Conservation (phyloP, 2,113 vertebrate genomes). For the Megaleporinus macrocephalus region DNA sequence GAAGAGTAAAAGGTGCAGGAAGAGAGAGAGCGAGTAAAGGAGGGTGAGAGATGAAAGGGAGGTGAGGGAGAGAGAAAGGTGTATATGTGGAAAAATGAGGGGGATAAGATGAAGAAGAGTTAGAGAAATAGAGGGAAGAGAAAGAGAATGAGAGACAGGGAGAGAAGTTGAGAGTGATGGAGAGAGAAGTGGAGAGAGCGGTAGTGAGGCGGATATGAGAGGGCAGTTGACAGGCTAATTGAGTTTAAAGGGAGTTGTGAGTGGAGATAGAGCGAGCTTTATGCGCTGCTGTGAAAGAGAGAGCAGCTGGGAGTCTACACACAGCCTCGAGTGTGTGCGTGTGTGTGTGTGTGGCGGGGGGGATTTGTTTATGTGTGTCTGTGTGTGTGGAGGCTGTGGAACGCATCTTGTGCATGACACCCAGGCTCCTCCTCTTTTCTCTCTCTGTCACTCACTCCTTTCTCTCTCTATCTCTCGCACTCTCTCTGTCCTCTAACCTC, state of each 20-base stretch:
- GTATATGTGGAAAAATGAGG: too few relatives aligned
- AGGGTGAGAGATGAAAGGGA: background rate
- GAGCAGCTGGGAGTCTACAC: slow-evolving; percentile 55
- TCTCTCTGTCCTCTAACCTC: slow-evolving; percentile 17
- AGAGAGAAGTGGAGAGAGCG: background rate
- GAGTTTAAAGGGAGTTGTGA: slow-evolving; percentile 54
- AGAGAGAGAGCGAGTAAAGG: too few relatives aligned
- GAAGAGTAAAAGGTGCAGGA: too few relatives aligned
- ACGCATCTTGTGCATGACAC: slow-evolving; percentile 28
- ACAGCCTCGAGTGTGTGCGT: slow-evolving; percentile 14
- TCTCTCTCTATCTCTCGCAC: background rate
- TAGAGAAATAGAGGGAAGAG: too few relatives aligned
- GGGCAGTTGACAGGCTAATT: slow-evolving; percentile 50
- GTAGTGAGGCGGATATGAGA: slow-evolving; percentile 34
- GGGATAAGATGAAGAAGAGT: too few relatives aligned
- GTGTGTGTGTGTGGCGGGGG: background rate
- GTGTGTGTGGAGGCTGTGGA: slow-evolving; percentile 21
- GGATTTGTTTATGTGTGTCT: slow-evolving; percentile 29
- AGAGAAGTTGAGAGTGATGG: too few relatives aligned
- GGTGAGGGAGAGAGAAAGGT: too few relatives aligned
- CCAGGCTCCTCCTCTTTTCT: slow-evolving; percentile 29
- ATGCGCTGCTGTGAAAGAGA: slow-evolving; percentile 52
- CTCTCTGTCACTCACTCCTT: too few relatives aligned
- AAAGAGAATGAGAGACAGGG: too few relatives aligned
- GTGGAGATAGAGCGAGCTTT: slow-evolving; percentile 57